phyloP scores from a whole-genome alignment of 2,888 invertebrate genomes.

The Syrphus vitripennis region DNA sequence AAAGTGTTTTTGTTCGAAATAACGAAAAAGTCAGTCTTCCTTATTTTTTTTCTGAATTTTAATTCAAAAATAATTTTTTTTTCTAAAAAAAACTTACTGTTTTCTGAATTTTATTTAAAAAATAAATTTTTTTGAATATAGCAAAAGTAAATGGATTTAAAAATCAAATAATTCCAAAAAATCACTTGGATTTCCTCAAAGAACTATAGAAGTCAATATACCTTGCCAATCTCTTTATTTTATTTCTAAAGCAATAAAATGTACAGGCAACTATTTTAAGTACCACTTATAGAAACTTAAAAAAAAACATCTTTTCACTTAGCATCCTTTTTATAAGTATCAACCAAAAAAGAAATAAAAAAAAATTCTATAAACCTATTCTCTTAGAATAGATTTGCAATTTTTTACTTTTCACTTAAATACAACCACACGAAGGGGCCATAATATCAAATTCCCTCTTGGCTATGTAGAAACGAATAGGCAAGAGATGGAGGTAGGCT shows the following conservation, averaged over 20 bases:
- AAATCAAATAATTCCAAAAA: too few species aligned
- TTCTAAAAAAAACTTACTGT: too few species aligned
- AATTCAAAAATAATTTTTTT: too few species aligned
- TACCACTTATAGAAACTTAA: not conserved
- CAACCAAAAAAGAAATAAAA: not conserved
- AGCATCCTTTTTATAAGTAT: not conserved
- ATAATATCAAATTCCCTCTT: conserved; percentile 37
- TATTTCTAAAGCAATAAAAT: not conserved
- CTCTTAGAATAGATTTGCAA: conserved; percentile 5
- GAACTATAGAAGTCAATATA: too few species aligned
- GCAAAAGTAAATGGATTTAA: too few species aligned
- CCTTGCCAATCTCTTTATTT: not conserved
- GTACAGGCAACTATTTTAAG: not conserved
- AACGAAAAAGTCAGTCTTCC: too few species aligned
- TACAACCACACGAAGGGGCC: not conserved
- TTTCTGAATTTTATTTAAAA: too few species aligned
- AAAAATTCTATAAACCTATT: not conserved
- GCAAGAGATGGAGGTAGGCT: not conserved
- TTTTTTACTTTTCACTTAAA: conserved; percentile 1
- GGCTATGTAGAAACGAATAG: not conserved
- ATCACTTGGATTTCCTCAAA: too few species aligned
- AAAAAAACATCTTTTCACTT: not conserved
- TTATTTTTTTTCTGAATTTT: too few species aligned
- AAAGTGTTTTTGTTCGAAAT: too few species aligned
- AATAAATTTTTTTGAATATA: too few species aligned